Percentiles rank a stretch among this genome's conserved stretches.
Conservation (phyloP, 2,113 vertebrate species). For the Dicentrarchus labrax region DNA sequence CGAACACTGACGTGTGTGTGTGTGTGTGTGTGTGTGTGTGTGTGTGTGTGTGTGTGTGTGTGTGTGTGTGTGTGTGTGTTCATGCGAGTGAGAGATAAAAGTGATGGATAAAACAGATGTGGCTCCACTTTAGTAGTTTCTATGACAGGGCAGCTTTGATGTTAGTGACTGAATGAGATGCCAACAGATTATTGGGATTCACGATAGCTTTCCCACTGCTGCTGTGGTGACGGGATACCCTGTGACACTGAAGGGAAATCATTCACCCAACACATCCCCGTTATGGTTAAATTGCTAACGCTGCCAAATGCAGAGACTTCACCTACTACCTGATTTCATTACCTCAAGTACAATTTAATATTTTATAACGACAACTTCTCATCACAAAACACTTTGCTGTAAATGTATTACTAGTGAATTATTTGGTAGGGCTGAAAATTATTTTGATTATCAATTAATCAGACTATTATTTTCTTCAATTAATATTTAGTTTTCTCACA, state of each 20-base stretch:
- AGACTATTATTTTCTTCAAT: no score
- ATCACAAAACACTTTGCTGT: no score
- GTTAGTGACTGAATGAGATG: constrained; percentile 42
- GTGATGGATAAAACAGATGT: constrained; percentile 55
- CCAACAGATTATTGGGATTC: constrained; percentile 44
- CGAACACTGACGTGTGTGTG: constrained; percentile 18
- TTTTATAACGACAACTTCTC: no score
- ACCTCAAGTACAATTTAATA: background rate
- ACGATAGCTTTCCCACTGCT: constrained; percentile 30
- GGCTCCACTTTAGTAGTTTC: constrained; percentile 14
- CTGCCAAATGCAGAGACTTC: background rate
- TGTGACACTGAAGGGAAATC: constrained; percentile 4
- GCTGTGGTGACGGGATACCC: constrained; percentile 17
- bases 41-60: background rate
- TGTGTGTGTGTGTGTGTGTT: constrained; percentile 1
- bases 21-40: constrained; percentile 6
- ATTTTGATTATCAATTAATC: no score
- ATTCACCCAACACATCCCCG: background rate
- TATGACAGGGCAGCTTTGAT: constrained; percentile 50
- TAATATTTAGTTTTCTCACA: no score
- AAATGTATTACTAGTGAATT: no score
- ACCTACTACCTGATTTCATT: background rate
- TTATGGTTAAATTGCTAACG: background rate
- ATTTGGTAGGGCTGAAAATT: no score
- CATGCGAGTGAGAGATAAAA: constrained; percentile 41